A percentile compares a stretch with the other conserved stretches of the same genome.
phyloP scores from a whole-genome alignment of 2,797 vertebrate species.

The Eurystomus glaucurus region DNA sequence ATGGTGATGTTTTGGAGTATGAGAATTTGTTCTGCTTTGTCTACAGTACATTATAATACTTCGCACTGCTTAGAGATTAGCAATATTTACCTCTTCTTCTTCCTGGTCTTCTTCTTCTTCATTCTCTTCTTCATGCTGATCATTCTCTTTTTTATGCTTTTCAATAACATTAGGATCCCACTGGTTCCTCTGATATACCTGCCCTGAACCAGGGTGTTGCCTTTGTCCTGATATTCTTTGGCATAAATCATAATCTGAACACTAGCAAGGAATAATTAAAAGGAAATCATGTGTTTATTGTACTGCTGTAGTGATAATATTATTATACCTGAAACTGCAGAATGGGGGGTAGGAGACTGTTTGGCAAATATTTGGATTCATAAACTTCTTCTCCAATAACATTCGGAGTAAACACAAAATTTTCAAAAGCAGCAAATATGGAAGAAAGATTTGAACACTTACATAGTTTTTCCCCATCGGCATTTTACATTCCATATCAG shows the following conservation, averaged over 20 bases:
- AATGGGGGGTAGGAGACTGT: neutral
- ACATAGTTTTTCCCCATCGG: neutral
- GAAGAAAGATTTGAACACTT: neutral
- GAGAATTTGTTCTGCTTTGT: neutral
- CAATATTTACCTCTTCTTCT: slow-evolving; percentile 75
- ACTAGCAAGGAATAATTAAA: slow-evolving; percentile 82
- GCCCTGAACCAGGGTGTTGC: slow-evolving; percentile 87
- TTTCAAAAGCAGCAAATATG: neutral
- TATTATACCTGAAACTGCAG: neutral
- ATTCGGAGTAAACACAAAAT: neutral
- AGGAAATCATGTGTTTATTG: neutral
- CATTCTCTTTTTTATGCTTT: slow-evolving; percentile 68
- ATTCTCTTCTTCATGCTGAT: slow-evolving; percentile 50
- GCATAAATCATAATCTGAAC: slow-evolving; percentile 89
- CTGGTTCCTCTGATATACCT: slow-evolving; percentile 83
- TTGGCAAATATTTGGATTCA: neutral
- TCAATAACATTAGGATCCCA: slow-evolving; percentile 84
- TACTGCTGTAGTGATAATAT: neutral
- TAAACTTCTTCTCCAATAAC: neutral
- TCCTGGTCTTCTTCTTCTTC: slow-evolving; percentile 80
- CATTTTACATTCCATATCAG: neutral
- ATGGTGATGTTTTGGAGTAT: neutral
- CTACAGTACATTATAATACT: neutral
- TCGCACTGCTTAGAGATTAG: neutral
- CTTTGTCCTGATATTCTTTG: slow-evolving; percentile 88